phyloP scores from a whole-genome alignment of 2,113 vertebrate species.

The Sceloporus tristichus region DNA sequence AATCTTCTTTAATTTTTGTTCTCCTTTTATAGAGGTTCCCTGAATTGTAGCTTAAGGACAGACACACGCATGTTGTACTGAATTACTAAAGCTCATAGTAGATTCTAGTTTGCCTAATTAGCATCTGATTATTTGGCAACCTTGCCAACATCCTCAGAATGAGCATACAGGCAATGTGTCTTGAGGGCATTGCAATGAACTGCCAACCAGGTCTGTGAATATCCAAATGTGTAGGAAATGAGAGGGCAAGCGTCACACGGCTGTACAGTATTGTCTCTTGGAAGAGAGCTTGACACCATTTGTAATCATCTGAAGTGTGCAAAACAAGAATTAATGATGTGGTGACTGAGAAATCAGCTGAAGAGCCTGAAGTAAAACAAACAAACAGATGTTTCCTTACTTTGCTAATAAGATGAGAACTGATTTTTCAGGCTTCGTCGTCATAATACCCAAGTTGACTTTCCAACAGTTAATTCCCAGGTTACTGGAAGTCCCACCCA shows the following conservation, averaged over 20 bases:
- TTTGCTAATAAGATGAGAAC: conserved; percentile 52
- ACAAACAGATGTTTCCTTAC: conserved; percentile 17
- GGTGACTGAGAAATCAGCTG: conserved; percentile 33
- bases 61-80: conserved; percentile 51
- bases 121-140: conserved; percentile 61
- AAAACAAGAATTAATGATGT: conserved; percentile 33
- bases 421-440: conserved; percentile 53
- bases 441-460: conserved; percentile 56
- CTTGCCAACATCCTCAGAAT: conserved; percentile 52
- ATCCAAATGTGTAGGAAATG: conserved; percentile 28
- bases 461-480: conserved; percentile 69
- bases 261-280: conserved; percentile 38
- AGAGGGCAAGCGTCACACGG: not conserved
- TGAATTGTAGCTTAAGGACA: conserved; percentile 75
- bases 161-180: not conserved
- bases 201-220: conserved; percentile 16
- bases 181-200: conserved; percentile 3
- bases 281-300: not conserved
- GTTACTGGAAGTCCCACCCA: conserved; percentile 67
- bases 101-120: conserved; percentile 75
- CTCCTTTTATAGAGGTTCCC: conserved; percentile 61
- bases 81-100: conserved; percentile 76
- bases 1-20: conserved; percentile 63
- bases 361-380: conserved; percentile 22
- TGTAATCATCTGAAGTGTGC: conserved; percentile 35